Evolutionary conservation across 2,797 vertebrate genomes (phyloP).

Genomic region (Periparus ater): DNA sequence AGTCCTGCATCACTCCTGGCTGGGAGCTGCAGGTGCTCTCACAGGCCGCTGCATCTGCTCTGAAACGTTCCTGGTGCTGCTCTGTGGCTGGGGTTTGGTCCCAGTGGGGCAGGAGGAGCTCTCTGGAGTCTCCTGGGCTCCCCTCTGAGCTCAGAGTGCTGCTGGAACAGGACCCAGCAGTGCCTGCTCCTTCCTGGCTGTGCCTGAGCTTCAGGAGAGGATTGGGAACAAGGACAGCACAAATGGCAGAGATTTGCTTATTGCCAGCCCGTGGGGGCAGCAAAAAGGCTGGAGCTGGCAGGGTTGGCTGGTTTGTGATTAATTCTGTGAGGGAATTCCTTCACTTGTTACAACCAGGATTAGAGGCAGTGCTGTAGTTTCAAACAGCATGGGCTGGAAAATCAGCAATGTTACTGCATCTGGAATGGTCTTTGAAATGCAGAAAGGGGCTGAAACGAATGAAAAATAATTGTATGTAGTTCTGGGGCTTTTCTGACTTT

Average conservation of each 20-base stretch:
- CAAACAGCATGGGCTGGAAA: neutral
- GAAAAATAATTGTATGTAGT: neutral
- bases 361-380: neutral
- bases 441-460: neutral
- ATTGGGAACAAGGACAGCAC: neutral
- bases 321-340: neutral
- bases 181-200: neutral
- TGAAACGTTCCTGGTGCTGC: neutral
- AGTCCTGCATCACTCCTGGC: accelerated
- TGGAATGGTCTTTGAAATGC: neutral
- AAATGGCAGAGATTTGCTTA: neutral
- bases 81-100: neutral
- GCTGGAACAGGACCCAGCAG: neutral
- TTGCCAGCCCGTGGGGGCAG: neutral
- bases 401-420: neutral
- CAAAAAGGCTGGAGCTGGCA: neutral
- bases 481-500: neutral
- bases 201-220: neutral
- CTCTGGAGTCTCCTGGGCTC: neutral
- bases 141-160: neutral
- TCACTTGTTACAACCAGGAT: neutral
- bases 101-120: neutral
- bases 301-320: neutral
- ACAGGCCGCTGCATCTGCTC: neutral
- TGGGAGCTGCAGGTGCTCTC: neutral